Evolutionary conservation across 2,113 vertebrate species (phyloP).

Genomic region (Pampusana beccarii): DNA sequence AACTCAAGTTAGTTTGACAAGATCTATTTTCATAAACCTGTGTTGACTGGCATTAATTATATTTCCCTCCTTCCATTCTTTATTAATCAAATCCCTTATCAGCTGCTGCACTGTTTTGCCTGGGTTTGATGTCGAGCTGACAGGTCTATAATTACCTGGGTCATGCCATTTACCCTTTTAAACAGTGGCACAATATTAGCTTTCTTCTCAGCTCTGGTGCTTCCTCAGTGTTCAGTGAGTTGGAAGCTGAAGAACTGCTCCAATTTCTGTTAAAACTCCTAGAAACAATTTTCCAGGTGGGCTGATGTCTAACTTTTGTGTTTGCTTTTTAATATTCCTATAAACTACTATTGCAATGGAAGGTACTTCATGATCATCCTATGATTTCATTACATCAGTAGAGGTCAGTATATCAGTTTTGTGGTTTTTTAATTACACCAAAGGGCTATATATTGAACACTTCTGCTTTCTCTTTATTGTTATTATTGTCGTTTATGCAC

Average conservation of each 20-base stretch:
- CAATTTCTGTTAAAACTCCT: background rate
- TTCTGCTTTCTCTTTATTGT: background rate
- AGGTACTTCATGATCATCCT: background rate
- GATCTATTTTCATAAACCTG: conserved; percentile 46
- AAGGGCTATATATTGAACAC: background rate
- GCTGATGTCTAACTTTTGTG: background rate
- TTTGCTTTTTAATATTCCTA: background rate
- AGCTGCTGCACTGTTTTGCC: conserved; percentile 58
- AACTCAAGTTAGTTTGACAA: conserved; percentile 59
- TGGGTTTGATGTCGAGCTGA: conserved; percentile 48
- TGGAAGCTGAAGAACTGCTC: background rate
- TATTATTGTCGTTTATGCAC: background rate
- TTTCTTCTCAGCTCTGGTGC: background rate
- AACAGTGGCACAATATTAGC: conserved; percentile 53
- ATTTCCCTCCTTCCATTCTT: conserved; percentile 56
- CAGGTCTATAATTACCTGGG: conserved; percentile 67
- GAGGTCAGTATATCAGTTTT: background rate
- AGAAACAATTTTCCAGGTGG: background rate
- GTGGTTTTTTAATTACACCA: background rate
- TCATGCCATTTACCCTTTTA: conserved; percentile 55
- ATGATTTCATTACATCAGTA: background rate
- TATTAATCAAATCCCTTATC: conserved; percentile 65
- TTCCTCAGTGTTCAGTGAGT: background rate
- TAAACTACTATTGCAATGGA: background rate
- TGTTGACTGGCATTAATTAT: conserved; percentile 69